These are phyloP conservation scores for Patagioenas fasciata DNA, from an alignment of 2,113 vertebrate genomes.

Conservation along the genomic window DNA sequence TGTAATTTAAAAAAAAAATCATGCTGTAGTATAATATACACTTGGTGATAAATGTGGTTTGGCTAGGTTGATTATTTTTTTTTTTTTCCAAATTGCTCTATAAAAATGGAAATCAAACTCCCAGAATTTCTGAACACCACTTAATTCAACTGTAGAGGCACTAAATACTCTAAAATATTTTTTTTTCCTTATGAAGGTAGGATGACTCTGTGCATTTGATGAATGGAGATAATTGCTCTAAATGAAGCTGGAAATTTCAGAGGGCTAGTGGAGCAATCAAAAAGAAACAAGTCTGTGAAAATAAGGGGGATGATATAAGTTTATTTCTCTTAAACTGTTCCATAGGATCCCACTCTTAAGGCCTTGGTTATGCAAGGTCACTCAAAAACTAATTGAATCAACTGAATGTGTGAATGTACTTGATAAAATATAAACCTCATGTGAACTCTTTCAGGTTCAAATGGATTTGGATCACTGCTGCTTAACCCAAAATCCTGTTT, in stretches of 20 bases:
- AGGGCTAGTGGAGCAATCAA: not conserved
- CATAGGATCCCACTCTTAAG: not conserved
- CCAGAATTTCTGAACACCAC: not conserved
- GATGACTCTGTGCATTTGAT: not conserved
- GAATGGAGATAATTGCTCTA: not conserved
- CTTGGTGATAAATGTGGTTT: not conserved
- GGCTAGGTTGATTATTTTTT: not conserved
- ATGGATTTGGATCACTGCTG: slow-evolving; percentile 7
- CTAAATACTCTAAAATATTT: not conserved
- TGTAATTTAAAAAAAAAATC: not conserved
- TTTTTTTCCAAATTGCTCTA: not conserved
- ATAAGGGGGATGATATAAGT: not conserved
- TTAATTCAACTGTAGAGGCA: not conserved
- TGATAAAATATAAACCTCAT: not conserved
- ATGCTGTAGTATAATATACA: not conserved
- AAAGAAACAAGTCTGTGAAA: not conserved
- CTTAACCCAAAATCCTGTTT: not conserved
- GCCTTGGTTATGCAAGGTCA: not conserved
- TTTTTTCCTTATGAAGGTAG: not conserved
- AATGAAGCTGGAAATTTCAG: not conserved
- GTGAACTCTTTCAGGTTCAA: not conserved
- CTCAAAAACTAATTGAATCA: not conserved
- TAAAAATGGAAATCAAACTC: not conserved
- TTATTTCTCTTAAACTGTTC: not conserved
- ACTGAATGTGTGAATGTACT: not conserved